Conservation (phyloP, 1,140 invertebrate genomes). For the Zaprionus camerounensis region DNA sequence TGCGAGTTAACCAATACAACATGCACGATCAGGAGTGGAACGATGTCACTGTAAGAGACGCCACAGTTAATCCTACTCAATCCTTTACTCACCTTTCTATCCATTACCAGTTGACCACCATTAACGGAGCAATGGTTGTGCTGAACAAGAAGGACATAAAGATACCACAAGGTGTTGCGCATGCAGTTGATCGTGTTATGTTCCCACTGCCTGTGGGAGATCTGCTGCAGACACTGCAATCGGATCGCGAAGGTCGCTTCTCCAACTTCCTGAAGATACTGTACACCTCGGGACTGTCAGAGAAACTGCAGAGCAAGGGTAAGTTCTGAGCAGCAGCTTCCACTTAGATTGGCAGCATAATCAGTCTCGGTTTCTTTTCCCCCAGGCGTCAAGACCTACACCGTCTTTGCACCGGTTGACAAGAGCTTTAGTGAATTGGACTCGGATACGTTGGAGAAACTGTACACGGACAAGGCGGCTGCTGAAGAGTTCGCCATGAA, state of each 20-base stretch:
- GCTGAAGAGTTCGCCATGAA: conserved; percentile 91
- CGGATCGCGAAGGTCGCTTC: conserved; percentile 91
- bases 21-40: conserved; percentile 95
- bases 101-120: conserved; percentile 88
- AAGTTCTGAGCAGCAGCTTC: neutral
- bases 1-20: conserved; percentile 92
- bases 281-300: conserved; percentile 89
- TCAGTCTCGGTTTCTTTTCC: neutral
- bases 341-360: neutral
- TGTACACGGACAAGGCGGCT: conserved; percentile 87
- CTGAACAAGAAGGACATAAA: conserved; percentile 92
- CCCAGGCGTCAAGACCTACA: conserved; percentile 91
- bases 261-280: conserved; percentile 91
- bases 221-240: conserved; percentile 91
- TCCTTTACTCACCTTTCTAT: neutral
- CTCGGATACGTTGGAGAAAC: conserved; percentile 86
- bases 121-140: conserved; percentile 92
- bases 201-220: conserved; percentile 94
- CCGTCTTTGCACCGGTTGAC: conserved; percentile 93
- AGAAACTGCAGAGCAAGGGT: conserved; percentile 87
- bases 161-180: conserved; percentile 93
- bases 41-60: conserved; percentile 88
- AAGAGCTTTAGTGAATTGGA: conserved; percentile 90
- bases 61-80: too few relatives aligned
- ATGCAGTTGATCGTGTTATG: conserved; percentile 94